phyloP scores from a whole-genome alignment of 2,113 vertebrate species.

The Solea solea region DNA sequence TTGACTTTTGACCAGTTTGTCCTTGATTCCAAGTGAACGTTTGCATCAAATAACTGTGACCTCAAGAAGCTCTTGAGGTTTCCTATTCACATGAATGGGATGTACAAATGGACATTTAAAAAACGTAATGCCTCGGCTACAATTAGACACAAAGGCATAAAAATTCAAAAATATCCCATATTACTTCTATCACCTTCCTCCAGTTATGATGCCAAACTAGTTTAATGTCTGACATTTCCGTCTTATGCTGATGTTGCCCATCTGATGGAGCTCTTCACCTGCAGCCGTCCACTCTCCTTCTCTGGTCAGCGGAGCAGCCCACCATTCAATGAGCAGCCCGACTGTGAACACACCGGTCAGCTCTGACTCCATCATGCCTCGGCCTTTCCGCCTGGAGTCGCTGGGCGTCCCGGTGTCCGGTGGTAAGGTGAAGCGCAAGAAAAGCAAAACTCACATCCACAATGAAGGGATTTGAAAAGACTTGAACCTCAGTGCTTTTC shows the following conservation, averaged over 20 bases:
- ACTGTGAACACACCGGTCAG: conserved; percentile 28
- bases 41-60: no score
- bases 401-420: conserved; percentile 69
- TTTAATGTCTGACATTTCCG: neutral
- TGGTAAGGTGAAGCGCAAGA: conserved; percentile 82
- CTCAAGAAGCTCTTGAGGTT: no score
- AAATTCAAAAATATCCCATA: no score
- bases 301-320: conserved; percentile 55
- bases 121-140: no score
- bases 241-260: neutral
- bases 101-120: no score
- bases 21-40: no score
- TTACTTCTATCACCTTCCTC: no score
- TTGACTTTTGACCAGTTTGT: no score
- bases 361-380: conserved; percentile 77
- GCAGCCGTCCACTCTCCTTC: conserved; percentile 69
- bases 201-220: neutral
- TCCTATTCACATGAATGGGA: no score
- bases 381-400: conserved; percentile 89
- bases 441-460: conserved; percentile 76
- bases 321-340: conserved; percentile 58
- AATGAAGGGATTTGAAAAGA: conserved; percentile 64
- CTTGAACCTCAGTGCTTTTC: neutral
- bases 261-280: neutral
- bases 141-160: no score